Evolutionary conservation across 2,888 invertebrate species (phyloP), one percentile per base, ranked within the genome.

Genomic region (Drosophila fungiperda): DNA sequence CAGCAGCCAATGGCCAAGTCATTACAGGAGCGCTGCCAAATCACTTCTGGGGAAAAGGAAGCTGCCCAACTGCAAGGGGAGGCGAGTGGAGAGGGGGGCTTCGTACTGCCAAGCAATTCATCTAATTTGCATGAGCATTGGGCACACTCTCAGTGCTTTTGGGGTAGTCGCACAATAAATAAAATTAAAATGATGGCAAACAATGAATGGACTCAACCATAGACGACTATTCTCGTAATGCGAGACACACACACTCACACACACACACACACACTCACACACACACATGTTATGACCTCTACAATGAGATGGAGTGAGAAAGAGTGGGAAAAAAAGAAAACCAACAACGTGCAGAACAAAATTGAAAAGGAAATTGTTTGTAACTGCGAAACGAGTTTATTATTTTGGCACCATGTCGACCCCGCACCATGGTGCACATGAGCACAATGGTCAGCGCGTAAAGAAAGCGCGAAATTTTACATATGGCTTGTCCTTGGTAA

Each of bases 121-220:
- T 92, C 91, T 92, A 92, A 92, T 92, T 92, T 92, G 91, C 92
- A 92, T 92, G 91, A 87, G 86, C 76, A 73, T 73, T 88, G 78
- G 72, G 74, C 68, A 75, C 68, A 60, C 60, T 63, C 53, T 52
- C 60, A 45, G 57, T 48, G 58, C 29, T 29, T 36, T 68, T 60
- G 67, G 75, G 88, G 87, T 91, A 90, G 90, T 84, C 91, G 90
- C 91, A 93, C 92, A 92, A 93, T 93, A 93, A 92, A 92, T 92
- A 92, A 92, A 92, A 92, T 92, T 92, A 93, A 93, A 92, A 92
- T 92, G 93, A 92, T 92, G 88, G 91, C 93, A 92, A 92, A 93
- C 92, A 87, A 73, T 73, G 71, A 80, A 67, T 75, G 89, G 29
- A 33, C 55, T 71, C 69, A 55, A 61, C 72, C 79, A 74, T 73